Evolutionary conservation across 2,113 vertebrate species (phyloP).

Genomic region (Chlorodrepanis virens): DNA sequence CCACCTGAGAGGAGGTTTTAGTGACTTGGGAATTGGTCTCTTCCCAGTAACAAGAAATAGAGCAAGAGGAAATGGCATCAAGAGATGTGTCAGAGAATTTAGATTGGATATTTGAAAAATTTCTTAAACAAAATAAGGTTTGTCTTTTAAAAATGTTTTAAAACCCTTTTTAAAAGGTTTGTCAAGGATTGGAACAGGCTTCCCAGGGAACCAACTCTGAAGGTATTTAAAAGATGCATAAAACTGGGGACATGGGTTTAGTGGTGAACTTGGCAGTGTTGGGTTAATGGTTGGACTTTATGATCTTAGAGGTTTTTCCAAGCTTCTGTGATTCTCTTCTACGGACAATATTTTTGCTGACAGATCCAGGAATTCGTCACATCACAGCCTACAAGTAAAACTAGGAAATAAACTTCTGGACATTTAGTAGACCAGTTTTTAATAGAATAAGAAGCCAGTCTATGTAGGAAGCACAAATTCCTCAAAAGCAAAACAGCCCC

Average conservation of each 20-base stretch:
- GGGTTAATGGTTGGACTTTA: background rate
- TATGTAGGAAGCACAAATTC: background rate
- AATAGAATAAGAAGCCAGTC: background rate
- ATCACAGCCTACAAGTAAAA: background rate
- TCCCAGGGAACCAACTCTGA: accelerated
- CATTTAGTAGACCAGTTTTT: background rate
- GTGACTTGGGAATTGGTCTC: background rate
- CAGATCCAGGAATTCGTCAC: background rate
- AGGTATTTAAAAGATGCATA: background rate
- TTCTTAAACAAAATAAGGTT: background rate
- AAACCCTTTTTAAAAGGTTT: background rate
- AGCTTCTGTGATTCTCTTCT: background rate
- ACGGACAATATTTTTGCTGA: background rate
- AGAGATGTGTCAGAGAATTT: background rate
- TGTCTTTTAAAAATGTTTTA: too few relatives aligned
- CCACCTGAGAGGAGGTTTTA: background rate
- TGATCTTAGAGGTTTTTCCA: background rate
- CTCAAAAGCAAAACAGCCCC: background rate
- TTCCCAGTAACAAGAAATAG: background rate
- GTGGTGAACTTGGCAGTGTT: background rate
- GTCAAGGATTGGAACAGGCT: background rate
- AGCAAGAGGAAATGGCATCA: background rate
- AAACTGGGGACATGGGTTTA: background rate
- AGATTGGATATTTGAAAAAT: background rate
- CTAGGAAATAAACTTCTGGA: background rate